phyloP scores from a whole-genome alignment of 2,888 invertebrate species.

The Drosophila flavopinicola region DNA sequence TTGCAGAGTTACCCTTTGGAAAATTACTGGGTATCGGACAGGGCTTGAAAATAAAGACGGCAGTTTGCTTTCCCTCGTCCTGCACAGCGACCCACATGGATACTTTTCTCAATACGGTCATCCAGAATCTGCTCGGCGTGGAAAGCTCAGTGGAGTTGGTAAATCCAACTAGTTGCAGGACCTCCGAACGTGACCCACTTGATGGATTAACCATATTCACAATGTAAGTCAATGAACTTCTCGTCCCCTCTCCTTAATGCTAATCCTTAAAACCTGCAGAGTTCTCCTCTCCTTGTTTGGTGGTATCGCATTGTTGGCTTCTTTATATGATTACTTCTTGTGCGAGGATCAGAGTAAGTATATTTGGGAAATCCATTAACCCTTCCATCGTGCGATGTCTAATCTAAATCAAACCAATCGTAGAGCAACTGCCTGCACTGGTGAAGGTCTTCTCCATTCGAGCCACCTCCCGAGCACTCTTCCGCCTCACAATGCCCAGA shows the following conservation, averaged over 20 bases:
- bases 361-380: rapidly evolving
- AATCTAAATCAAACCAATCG: not conserved
- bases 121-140: slow-evolving; percentile 25
- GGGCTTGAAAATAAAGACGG: slow-evolving; percentile 41
- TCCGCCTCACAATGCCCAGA: slow-evolving; percentile 32
- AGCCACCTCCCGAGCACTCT: slow-evolving; percentile 48
- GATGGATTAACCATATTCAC: slow-evolving; percentile 65
- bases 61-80: slow-evolving; percentile 69
- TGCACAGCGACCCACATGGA: slow-evolving; percentile 57
- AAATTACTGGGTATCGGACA: not conserved
- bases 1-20: slow-evolving; percentile 18
- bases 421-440: slow-evolving; percentile 33
- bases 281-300: slow-evolving; percentile 38
- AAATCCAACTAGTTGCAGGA: not conserved
- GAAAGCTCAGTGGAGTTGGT: slow-evolving; percentile 18
- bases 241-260: not conserved
- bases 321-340: slow-evolving; percentile 58
- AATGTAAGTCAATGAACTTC: slow-evolving; percentile 57
- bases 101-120: slow-evolving; percentile 34
- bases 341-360: slow-evolving; percentile 39
- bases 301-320: slow-evolving; percentile 45
- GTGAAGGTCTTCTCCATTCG: slow-evolving; percentile 68
- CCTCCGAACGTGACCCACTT: slow-evolving; percentile 31
- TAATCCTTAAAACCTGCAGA: slow-evolving; percentile 29
- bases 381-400: not conserved